phyloP scores from a whole-genome alignment of 2,113 vertebrate species.

The Mesoclemmys tuberculata region DNA sequence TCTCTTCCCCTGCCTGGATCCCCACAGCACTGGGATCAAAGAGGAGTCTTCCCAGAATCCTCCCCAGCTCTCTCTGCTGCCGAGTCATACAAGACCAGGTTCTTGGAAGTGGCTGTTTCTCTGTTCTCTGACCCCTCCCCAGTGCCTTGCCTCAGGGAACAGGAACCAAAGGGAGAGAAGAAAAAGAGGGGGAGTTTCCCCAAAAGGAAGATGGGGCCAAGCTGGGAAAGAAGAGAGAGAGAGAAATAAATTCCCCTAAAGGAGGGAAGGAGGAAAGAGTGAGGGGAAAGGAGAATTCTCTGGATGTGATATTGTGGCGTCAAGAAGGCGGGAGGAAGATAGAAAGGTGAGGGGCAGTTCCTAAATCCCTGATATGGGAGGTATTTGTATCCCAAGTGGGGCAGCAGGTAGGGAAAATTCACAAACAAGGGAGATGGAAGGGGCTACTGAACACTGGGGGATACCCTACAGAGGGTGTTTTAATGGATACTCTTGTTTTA shows the following conservation, averaged over 20 bases:
- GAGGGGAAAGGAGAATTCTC: not conserved
- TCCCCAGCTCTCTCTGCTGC: accelerated
- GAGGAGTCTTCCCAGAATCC: accelerated
- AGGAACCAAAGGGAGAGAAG: not conserved
- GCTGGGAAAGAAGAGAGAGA: not conserved
- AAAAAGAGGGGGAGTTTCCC: not conserved
- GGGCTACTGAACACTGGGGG: not conserved
- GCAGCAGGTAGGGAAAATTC: not conserved
- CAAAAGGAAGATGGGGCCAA: not conserved
- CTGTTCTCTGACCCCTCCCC: not conserved
- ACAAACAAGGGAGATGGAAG: not conserved
- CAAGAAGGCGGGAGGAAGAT: not conserved
- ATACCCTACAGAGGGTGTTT: not conserved
- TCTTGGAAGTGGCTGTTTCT: accelerated
- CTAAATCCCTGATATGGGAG: accelerated
- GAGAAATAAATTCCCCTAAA: not conserved
- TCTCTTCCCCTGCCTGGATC: no score
- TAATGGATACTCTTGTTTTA: not conserved
- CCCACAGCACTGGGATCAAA: not conserved
- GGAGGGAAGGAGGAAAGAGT: not conserved
- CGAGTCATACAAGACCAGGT: not conserved
- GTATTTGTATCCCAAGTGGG: not conserved
- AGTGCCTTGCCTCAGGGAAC: not conserved
- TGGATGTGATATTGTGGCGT: not conserved
- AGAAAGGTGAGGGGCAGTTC: not conserved